Evolutionary conservation across 2,888 invertebrate species (phyloP), one percentile per base, ranked within the genome.

Genomic region (Sphecodes monilicornis): DNA sequence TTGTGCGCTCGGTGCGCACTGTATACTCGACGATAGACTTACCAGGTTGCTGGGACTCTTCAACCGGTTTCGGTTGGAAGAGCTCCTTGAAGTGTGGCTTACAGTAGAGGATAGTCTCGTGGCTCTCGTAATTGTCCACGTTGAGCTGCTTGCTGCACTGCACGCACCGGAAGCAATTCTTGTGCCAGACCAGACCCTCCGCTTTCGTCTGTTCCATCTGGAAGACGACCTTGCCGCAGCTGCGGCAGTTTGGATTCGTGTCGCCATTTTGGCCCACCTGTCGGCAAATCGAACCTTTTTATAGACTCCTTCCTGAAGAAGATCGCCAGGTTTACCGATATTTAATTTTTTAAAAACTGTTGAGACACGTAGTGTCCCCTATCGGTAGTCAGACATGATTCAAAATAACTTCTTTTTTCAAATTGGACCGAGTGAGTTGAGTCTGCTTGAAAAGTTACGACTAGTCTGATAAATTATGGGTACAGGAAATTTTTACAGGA

Each of bases 131-230:
- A 57, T 97, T 98, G 95, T 99, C 99, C 92, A 98, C 97, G 93
- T 98, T 99, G 95, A 99, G 96, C 93, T 97, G 98, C 95, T 98
- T 98, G 94, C 97, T 97, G 95, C 99, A 99, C 95, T 98, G 98
- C 80, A 96, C 96, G 94, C 99, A 99, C 91, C 98, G 96, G 96
- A 99, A 98, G 96, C 99, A 99, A 95, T 97, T 97, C 95, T 98
- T 98, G 95, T 99, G 99, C 97, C 98, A 99, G 89, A 98, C 96
- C 76, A 97, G 96, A 92, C 97, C 97, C 95, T 98, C 99, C 0
- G 98, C 98, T 95, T 98, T 98, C 90, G 99, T 96, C 92, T 98
- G 97, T 95, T 99, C 99, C 99, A 99, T 99, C 95, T 98, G 98
- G 95, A 98, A 99, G 77, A 99, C 99, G 81, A 97, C 97, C 94